These are phyloP conservation scores for Nesidiocoris tenuis DNA, from an alignment of 2,888 invertebrate genomes.

Conservation along the genomic window DNA sequence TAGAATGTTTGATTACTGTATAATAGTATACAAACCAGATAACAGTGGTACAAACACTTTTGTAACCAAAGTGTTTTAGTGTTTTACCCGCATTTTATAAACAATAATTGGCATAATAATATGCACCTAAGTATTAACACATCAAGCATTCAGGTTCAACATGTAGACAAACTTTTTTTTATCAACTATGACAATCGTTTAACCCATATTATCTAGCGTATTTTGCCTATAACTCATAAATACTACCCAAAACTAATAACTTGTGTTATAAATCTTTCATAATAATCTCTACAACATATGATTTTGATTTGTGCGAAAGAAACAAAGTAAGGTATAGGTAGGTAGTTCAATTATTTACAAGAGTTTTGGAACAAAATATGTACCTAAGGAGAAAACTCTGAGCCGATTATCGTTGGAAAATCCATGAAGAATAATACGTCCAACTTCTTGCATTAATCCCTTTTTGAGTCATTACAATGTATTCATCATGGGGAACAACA, in stretches of 20 bases:
- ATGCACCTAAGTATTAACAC: slow-evolving; percentile 40
- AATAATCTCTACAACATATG: slow-evolving; percentile 48
- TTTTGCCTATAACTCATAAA: slow-evolving; percentile 45
- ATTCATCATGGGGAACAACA: background rate
- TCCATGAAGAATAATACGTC: background rate
- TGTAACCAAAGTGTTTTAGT: slow-evolving; percentile 41
- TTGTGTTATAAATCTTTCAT: slow-evolving; percentile 48
- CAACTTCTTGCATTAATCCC: background rate
- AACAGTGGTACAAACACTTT: slow-evolving; percentile 44
- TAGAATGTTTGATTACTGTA: slow-evolving; percentile 35
- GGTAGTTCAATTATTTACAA: slow-evolving; percentile 30
- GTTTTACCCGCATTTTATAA: slow-evolving; percentile 44
- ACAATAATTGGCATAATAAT: slow-evolving; percentile 44
- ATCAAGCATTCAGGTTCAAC: slow-evolving; percentile 44
- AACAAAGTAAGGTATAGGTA: slow-evolving; percentile 44
- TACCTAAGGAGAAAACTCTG: background rate
- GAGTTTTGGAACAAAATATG: background rate
- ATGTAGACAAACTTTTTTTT: slow-evolving; percentile 40
- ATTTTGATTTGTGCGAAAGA: slow-evolving; percentile 50
- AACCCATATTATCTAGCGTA: slow-evolving; percentile 42
- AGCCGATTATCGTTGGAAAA: background rate
- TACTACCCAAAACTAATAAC: slow-evolving; percentile 48
- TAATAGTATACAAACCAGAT: slow-evolving; percentile 41
- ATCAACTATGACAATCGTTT: slow-evolving; percentile 41
- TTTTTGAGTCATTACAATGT: background rate